phyloP scores from a whole-genome alignment of 2,888 invertebrate species.

The Aelia acuminata region DNA sequence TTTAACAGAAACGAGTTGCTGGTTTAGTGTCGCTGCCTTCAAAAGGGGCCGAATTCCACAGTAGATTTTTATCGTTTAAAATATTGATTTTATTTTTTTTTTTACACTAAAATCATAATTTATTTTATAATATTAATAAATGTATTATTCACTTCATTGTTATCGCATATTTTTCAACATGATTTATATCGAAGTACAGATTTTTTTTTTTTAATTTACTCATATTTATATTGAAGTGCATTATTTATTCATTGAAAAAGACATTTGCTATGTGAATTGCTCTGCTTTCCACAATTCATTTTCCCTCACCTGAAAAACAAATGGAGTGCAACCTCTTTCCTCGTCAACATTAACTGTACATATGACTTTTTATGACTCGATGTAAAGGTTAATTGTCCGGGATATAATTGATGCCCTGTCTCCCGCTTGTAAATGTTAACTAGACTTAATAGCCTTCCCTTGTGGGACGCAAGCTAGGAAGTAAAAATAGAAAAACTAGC shows the following conservation, averaged over 20 bases:
- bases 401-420: slow-evolving; percentile 1
- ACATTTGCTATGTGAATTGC: too few relatives aligned
- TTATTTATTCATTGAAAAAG: too few relatives aligned
- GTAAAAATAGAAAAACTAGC: slow-evolving; percentile 25
- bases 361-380: background rate
- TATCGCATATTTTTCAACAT: too few relatives aligned
- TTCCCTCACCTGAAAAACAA: background rate
- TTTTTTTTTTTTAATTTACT: too few relatives aligned
- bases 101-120: too few relatives aligned
- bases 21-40: background rate
- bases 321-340: background rate
- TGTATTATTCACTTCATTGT: too few relatives aligned
- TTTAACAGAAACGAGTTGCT: slow-evolving; percentile 13
- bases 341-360: background rate
- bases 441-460: background rate
- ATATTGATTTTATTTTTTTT: too few relatives aligned
- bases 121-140: too few relatives aligned
- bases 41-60: background rate
- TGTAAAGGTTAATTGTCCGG: background rate
- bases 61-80: too few relatives aligned
- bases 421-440: background rate
- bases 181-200: too few relatives aligned
- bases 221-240: too few relatives aligned
- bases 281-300: background rate
- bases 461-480: slow-evolving; percentile 5